A percentile compares a stretch with the other conserved stretches of the same genome.
phyloP scores from a whole-genome alignment of 2,888 invertebrate species.

The Drosophila ezoana region DNA sequence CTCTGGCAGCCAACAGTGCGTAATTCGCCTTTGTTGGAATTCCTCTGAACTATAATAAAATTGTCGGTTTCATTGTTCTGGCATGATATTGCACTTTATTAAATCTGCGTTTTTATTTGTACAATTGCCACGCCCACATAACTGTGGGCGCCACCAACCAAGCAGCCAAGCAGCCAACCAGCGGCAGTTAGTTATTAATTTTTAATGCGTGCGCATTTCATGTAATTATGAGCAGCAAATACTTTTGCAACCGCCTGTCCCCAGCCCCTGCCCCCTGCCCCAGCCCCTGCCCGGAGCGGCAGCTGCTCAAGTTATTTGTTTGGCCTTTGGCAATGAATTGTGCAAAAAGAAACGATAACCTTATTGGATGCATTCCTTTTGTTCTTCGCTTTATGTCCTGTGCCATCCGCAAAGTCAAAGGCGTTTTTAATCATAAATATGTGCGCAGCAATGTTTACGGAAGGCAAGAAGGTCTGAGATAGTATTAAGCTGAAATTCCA shows the following conservation, averaged over 20 bases:
- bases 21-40: slow-evolving; percentile 37
- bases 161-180: background rate
- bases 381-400: background rate
- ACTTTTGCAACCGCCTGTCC: slow-evolving; percentile 24
- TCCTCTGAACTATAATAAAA: slow-evolving; percentile 35
- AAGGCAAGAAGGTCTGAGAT: slow-evolving; percentile 1
- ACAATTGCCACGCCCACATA: slow-evolving; percentile 21
- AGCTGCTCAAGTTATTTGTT: slow-evolving; percentile 67
- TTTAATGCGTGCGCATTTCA: slow-evolving; percentile 74
- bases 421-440: slow-evolving; percentile 54
- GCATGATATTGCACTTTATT: slow-evolving; percentile 62
- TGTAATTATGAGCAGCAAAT: slow-evolving; percentile 67
- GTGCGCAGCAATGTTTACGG: slow-evolving; percentile 14
- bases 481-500: slow-evolving; percentile 8
- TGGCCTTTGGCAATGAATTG: slow-evolving; percentile 71
- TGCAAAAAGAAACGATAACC: slow-evolving; percentile 62
- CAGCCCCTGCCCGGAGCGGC: background rate
- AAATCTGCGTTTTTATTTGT: slow-evolving; percentile 59
- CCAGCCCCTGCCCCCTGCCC: background rate
- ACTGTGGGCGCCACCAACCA: slow-evolving; percentile 6
- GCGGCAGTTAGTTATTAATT: slow-evolving; percentile 76
- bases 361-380: slow-evolving; percentile 69
- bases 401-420: slow-evolving; percentile 45
- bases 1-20: slow-evolving; percentile 12
- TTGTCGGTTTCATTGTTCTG: slow-evolving; percentile 39